Base-by-base conservation (phyloP, 2,888 invertebrate genomes). In the Lutraria lutraria region DNA sequence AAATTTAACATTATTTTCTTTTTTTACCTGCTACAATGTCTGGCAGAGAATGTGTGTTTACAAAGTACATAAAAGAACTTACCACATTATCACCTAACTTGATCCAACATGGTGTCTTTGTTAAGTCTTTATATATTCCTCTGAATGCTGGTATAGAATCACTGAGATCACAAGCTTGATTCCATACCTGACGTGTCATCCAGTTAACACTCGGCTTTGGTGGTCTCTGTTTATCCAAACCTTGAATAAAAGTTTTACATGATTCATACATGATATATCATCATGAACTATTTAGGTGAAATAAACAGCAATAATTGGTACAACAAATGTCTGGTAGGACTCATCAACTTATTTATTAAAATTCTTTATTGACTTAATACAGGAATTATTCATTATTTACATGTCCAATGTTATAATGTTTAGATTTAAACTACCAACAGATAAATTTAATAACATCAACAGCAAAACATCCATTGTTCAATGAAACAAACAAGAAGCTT, bases 181-280 rank as follows among this genome's bases (percentile, higher is more conserved):
- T 97, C 98, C 98, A 99, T 4, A 90, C 92, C 6, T 87, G 87
- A 21, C 98, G 98, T 0, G 97, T 97, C 81, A 98, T 95, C 79
- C 97, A 97, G 31, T 97, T 97, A 87, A 97, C 95, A 82, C 97
- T 96, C 0, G 98, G 98, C 88, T 96, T 96, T 0, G 94, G 88
- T 8, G 96, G 96, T 25, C 96, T 93, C 87, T 96, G 93, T 94
- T 95, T 93, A 90, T 93, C 93, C 88, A 93, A 92, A 16, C 95
- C 95, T 34, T 95, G 21, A 12, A 63, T 12, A 15, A 10, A 63
- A 56, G 21, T 19, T 56, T 56, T 19, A 56, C 56, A 2, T 8
- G 2, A 43, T 43, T 43, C 8, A 43, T 4, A 43, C 43, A 43
- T 43, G 8, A 43, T 43, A 43, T 43, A 43, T 4, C 43, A 43